Evolutionary conservation across 1,140 invertebrate genomes (phyloP).

Genomic region (Hycleus phaleratus): DNA sequence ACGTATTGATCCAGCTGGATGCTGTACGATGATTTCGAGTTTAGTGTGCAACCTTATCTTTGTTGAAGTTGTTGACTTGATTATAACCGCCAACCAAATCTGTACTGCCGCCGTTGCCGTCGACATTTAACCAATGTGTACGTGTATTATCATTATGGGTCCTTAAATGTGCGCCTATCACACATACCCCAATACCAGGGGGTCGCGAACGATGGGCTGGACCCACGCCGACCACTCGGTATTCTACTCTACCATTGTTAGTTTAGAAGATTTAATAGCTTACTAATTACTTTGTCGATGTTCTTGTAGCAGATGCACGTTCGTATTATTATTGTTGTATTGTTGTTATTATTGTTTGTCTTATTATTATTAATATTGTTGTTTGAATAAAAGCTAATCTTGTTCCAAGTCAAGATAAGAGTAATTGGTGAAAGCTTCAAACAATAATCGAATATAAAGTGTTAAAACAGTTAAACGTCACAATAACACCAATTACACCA

Average conservation of each 20-base stretch:
- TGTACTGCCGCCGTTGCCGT: no score
- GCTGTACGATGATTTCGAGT: background rate
- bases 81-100: no score
- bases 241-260: conserved; percentile 32
- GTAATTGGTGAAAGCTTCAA: no score
- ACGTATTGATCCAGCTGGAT: conserved; percentile 10
- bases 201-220: conserved; percentile 35
- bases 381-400: no score
- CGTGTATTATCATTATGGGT: background rate
- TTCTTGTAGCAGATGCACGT: conserved; percentile 7
- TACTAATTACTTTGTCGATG: conserved; percentile 18
- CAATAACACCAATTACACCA: no score
- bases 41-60: conserved; percentile 25
- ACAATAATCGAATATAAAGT: no score
- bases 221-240: conserved; percentile 31
- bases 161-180: conserved; percentile 39
- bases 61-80: background rate
- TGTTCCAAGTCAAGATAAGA: no score
- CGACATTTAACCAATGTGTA: no score
- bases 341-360: background rate
- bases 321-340: background rate
- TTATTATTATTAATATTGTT: no score
- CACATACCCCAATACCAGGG: conserved; percentile 38
- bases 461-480: no score
- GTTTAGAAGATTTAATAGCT: background rate